Conservation (phyloP, 2,888 invertebrate genomes). For the Dichetophora obliterata region DNA sequence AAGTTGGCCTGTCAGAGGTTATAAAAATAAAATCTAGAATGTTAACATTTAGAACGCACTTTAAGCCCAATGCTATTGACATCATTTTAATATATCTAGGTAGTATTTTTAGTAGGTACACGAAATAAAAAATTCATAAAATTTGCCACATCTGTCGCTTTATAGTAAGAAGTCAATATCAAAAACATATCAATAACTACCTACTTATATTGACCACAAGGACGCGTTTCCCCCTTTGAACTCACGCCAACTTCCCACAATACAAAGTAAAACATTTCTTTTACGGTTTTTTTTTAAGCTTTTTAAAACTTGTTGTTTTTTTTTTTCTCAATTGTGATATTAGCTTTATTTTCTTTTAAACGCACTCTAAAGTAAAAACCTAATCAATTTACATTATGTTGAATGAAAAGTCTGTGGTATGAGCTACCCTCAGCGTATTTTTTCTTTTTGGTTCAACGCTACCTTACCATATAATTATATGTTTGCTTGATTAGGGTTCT, state of each 20-base stretch:
- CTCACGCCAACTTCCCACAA: neutral
- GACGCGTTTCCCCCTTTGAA: neutral
- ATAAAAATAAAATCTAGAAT: neutral
- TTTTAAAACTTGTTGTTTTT: neutral
- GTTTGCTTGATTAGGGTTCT: constrained; percentile 16
- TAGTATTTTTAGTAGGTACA: neutral
- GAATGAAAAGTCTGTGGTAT: neutral
- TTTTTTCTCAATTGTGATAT: neutral
- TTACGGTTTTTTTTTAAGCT: neutral
- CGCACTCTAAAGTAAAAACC: neutral
- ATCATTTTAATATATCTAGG: neutral
- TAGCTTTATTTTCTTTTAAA: neutral
- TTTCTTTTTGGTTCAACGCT: neutral
- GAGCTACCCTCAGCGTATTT: neutral
- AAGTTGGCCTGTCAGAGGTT: neutral
- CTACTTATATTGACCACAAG: constrained; percentile 1
- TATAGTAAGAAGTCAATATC: neutral
- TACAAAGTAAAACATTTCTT: neutral
- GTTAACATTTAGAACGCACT: neutral
- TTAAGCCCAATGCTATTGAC: neutral
- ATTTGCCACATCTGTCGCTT: constrained; percentile 12
- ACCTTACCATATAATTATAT: neutral
- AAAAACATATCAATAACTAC: too few relatives aligned
- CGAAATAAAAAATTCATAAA: neutral
- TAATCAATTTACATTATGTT: constrained; percentile 20